Evolutionary conservation across 1,140 invertebrate species (phyloP).

Genomic region (Zelostemma sp.): DNA sequence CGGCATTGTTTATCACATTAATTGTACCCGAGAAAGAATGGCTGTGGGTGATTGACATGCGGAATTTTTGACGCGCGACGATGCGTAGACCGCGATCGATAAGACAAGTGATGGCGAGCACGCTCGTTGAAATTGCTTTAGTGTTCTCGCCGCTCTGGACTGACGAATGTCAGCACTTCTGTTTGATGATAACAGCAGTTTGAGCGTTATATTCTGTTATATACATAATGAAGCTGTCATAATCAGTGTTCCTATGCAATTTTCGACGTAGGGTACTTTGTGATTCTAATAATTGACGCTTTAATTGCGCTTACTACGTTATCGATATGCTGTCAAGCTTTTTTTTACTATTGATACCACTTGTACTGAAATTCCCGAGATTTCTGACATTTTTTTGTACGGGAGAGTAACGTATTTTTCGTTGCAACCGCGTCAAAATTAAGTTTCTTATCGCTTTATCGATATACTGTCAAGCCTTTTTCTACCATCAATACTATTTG

Average conservation of each 20-base stretch:
- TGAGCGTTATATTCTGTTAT: conserved; percentile 24
- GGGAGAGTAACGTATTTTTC: too few relatives aligned
- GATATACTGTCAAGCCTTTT: too few relatives aligned
- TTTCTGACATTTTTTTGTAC: too few relatives aligned
- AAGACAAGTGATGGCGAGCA: conserved; percentile 43
- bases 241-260: conserved; percentile 40
- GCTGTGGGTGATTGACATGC: conserved; percentile 29
- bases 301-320: conserved; percentile 16
- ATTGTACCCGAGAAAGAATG: conserved; percentile 33
- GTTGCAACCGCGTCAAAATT: too few relatives aligned
- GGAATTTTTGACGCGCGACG: conserved; percentile 31
- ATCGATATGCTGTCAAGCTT: too few relatives aligned
- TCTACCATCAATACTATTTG: too few relatives aligned
- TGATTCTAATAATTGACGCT: conserved; percentile 16
- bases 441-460: too few relatives aligned
- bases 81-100: conserved; percentile 38
- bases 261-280: conserved; percentile 8
- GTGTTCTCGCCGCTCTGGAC: conserved; percentile 32
- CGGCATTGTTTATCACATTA: conserved; percentile 29
- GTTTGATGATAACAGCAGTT: conserved; percentile 36
- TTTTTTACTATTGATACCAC: too few relatives aligned
- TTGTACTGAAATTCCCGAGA: too few relatives aligned
- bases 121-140: conserved; percentile 32
- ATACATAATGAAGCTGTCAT: conserved; percentile 43
- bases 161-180: conserved; percentile 46